Base-by-base conservation (phyloP, 2,888 invertebrate genomes). In the Gerris lacustris region DNA sequence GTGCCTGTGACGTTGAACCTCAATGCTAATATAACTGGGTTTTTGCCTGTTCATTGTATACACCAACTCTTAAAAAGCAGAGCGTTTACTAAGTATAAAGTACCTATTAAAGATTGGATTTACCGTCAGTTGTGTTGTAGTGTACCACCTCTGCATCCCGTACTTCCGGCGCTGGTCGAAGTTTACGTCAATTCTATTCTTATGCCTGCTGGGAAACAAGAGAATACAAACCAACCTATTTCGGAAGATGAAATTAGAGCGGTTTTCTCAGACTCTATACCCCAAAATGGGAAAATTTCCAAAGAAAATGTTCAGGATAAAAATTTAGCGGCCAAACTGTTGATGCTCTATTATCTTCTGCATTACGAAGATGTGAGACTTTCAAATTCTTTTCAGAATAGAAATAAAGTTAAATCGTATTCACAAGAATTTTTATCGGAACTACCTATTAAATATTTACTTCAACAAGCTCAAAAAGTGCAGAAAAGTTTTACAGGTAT, bases 41-140 rank as follows among this genome's bases (percentile, higher is more conserved):
- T 95, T 80, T 81, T 98, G 70, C 96, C 97, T 0, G 92, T 97
- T 17, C 96, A 97, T 80, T 97, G 97, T 79, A 95, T 97, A 76
- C 94, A 96, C 79, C 97, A 97, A 79, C 82, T 97, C 66, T 82
- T 98, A 15, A 96, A 96, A 80, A 95, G 94, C 6, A 83, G 96
- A 74, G 94, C 95, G 0, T 97, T 97, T 80, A 92, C 95, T 0
- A 97, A 96, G 80, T 94, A 97, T 79, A 92, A 94, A 80, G 96
- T 97, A 1, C 93, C 94, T 0, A 96, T 97, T 6, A 96, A 95
- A 82, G 92, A 89, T 77, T 97, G 97, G 97, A 96, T 97, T 75
- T 96, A 94, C 78, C 87, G 88, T 75, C 97, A 98, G 82, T 91
- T 97, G 71, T 92, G 94, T 78, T 88, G 88, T 75, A 91, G 93